phyloP scores from a whole-genome alignment of 1,140 invertebrate species.

The Pseudachorutes palmiensis region DNA sequence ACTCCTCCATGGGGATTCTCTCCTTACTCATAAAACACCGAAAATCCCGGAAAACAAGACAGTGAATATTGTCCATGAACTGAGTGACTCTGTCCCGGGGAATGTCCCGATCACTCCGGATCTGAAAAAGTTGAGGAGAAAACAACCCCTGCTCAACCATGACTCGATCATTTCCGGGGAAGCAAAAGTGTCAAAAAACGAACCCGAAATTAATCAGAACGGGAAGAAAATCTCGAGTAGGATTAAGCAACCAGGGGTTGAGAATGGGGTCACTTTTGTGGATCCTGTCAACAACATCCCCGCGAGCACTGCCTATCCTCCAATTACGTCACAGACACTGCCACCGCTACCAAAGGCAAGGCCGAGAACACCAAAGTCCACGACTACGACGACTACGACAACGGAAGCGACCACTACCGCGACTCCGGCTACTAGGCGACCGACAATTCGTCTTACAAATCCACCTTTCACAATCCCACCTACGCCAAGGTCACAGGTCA shows the following conservation, averaged over 20 bases:
- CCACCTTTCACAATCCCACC: neutral
- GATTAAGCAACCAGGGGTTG: neutral
- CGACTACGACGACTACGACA: constrained; percentile 15
- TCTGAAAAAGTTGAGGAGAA: constrained; percentile 20
- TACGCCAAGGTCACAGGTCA: neutral
- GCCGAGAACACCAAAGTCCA: constrained; percentile 12
- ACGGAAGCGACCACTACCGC: constrained; percentile 7
- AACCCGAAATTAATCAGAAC: neutral
- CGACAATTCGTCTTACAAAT: constrained; percentile 9
- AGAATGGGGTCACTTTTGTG: neutral
- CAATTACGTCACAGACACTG: neutral
- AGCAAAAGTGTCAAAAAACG: constrained; percentile 16
- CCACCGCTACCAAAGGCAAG: neutral
- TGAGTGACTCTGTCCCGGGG: constrained; percentile 14
- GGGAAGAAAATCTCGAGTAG: constrained; percentile 10
- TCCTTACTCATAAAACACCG: constrained; percentile 16
- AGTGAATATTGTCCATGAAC: constrained; percentile 17
- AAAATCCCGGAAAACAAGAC: constrained; percentile 36
- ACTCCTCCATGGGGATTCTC: constrained; percentile 27
- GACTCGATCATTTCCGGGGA: constrained; percentile 26
- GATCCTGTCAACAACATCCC: neutral
- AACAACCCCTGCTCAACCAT: constrained; percentile 25
- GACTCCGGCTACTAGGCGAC: neutral
- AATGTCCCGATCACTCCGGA: constrained; percentile 22
- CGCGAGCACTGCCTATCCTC: neutral